Base-by-base conservation (phyloP, 30 jellyfish, hydroid and myxozoan genomes). In the Hydractinia echinata region DNA sequence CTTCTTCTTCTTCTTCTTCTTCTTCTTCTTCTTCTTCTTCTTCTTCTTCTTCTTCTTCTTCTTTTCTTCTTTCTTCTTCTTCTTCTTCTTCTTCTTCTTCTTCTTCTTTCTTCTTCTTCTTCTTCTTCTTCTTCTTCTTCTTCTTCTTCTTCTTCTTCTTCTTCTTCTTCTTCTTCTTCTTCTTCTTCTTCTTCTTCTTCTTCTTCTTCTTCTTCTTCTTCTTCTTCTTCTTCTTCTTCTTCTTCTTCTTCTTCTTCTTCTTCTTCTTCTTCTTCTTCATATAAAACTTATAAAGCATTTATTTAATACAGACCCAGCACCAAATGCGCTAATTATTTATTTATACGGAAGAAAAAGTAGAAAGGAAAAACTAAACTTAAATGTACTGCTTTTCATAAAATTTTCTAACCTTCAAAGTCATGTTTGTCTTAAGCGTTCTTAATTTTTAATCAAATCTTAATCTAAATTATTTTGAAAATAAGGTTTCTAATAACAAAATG, bases 251-350 rank as follows among this genome's bases (percentile, higher is more conserved):
- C 69, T 58, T 58, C 69, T 58, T 58, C 69, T 18, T 51, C 61
- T 50, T 73, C 82, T 50, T 73, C 51, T 73, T 21, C 82, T 13
- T 18, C 50, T 9, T 64, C 87, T 30, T 79, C 44, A 30, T 30
- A 30, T 30, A 30, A 30, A 30, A 2, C 44, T 30, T 30, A 30
- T 30, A 30, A 30, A 30, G 44, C 44, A 0, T 30, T 30, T 30
- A 30, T 30, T 30, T 30, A 30, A 30, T 30, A 30, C 1, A 30
- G 44, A 30, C 44, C 44, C 44, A 30, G 2, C 44, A 30, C 2
- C 44, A 30, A 30, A 30, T 30, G 44, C 44, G 2, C 1, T 30
- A 30, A 30, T 30, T 30, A 30, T 30, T 30, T 30, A 30, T 30
- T 30, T 2, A 30, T 30, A 30, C 44, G 44, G 44, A 30, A 2